Evolutionary conservation across 2,888 invertebrate species (phyloP), one percentile per base, ranked within the genome.

Genomic region (Gryllus longicercus): DNA sequence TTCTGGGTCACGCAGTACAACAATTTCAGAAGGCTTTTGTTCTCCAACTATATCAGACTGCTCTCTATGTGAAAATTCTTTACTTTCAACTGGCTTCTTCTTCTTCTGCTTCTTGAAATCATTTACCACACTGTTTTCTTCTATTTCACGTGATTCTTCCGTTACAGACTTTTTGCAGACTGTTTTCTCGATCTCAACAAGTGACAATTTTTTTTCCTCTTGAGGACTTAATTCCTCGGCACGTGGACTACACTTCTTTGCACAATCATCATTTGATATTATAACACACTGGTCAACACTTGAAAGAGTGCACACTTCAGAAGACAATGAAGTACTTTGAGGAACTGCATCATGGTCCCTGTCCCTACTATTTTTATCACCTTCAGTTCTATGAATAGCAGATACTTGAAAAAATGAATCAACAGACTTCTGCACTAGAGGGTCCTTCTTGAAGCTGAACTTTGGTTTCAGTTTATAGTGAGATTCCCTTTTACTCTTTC

Each of bases 351-450:
- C 10, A 76, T 11, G 18, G 16, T 25, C 49, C 11, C 63, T 18
- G 23, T 23, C 21, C 38, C 12, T 10, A 21, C 76, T 63, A 75
- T 76, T 74, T n/a, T 74, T 38, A 50, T 50, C 75, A 50, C 50
- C 23, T 21, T 80, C 78, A 63, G 11, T 49, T 63, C 49, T 51
- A 77, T n/a, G 23, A 12, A 14, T 16, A 51, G 50, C n/a, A 77
- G 77, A 77, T 14, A 21, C 51, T 50, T 51, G 86, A 81, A 89
- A 88, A 85, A 88, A 90, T 77, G 80, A 86, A 83, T 88, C 85
- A n/a, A 90, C 85, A 83, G 87, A 88, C 2, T 89, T 89, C 86
- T 90, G 90, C 50, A 87, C 88, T 18, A 89, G 84, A 21, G 87
- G 85, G 84, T 90, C 89, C 84, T 87, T 87, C 86, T 89, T 90